Base-by-base conservation (phyloP, 2,113 vertebrate genomes). In the Poeciliopsis occidentalis region DNA sequence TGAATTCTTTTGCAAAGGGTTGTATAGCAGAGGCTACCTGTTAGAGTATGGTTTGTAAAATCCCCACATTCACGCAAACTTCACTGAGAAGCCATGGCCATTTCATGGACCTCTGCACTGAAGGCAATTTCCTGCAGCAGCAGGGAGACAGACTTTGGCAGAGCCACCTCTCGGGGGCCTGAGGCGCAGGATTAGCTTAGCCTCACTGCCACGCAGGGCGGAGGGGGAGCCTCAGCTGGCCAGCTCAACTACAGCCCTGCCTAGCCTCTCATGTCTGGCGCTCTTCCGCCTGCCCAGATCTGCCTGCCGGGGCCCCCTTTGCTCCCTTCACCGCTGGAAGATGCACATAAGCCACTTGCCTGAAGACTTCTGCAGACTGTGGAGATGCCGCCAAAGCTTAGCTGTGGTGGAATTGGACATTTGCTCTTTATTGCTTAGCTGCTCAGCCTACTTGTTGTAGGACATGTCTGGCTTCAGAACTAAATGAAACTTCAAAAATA, bases 61-160 rank as follows among this genome's bases (percentile, higher is more conserved):
- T 78, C 77, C 39, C 73, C 60, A 31, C 66, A 76, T 76, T 67
- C 83, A 73, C 73, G 73, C 54, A 44, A 64, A 10, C 71, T 71
- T 78, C 77, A 65, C 60, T 73, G 71, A 71, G 67, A 82, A 88
- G 87, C 80, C 75, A 76, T 60, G 64, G 78, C 62, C 73, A 83
- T 89, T 92, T 91, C 91, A 92, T 87, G 91, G 87, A 79, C 79
- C 77, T 91, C 84, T 91, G 87, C 86, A 90, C 90, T 87, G 85
- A 90, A 94, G 91, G 89, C 89, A 93, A 95, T 95, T 95, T 94
- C 92, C 92, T 93, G 87, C 85, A 94, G 88, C 94, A 93, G 92
- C 89, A 81, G 93, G 93, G 87, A 87, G 87, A 90, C 85, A 63
- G 83, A 86, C 89, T 91, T 91, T 93, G 92, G 91, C 90, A 92